phyloP scores from a whole-genome alignment of 1,140 invertebrate genomes.

The Ridgeia piscesae region DNA sequence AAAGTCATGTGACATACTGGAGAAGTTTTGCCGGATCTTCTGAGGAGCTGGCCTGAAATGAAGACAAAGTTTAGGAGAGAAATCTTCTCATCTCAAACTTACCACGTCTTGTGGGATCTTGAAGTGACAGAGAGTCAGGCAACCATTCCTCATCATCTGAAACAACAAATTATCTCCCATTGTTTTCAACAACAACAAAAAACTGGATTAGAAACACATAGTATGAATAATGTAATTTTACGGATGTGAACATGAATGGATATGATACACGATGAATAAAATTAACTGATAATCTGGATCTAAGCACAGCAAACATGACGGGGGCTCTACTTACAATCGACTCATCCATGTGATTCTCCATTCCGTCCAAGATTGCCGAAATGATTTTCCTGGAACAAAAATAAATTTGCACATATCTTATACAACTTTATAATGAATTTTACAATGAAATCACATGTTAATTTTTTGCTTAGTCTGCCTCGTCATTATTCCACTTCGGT shows the following conservation, averaged over 20 bases:
- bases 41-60: too few relatives aligned
- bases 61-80: too few relatives aligned
- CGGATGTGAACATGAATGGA: too few relatives aligned
- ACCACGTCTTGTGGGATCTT: constrained; percentile 93
- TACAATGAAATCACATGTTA: neutral
- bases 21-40: too few relatives aligned
- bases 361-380: constrained; percentile 79
- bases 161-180: constrained; percentile 29
- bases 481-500: neutral
- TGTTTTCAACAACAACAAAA: neutral
- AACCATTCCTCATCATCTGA: constrained; percentile 90
- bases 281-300: neutral
- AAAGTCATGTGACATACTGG: too few relatives aligned
- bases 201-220: too few relatives aligned
- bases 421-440: neutral
- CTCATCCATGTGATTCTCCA: constrained; percentile 79
- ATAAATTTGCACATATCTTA: neutral
- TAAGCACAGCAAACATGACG: neutral
- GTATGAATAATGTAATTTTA: too few relatives aligned
- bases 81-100: too few relatives aligned
- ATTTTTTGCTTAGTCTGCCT: neutral
- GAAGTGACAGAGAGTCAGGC: constrained; percentile 91
- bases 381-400: constrained; percentile 68
- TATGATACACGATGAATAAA: too few relatives aligned
- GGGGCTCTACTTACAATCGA: constrained; percentile 64